Evolutionary conservation across 2,888 invertebrate genomes (phyloP).

Genomic region (Patella caerulea): DNA sequence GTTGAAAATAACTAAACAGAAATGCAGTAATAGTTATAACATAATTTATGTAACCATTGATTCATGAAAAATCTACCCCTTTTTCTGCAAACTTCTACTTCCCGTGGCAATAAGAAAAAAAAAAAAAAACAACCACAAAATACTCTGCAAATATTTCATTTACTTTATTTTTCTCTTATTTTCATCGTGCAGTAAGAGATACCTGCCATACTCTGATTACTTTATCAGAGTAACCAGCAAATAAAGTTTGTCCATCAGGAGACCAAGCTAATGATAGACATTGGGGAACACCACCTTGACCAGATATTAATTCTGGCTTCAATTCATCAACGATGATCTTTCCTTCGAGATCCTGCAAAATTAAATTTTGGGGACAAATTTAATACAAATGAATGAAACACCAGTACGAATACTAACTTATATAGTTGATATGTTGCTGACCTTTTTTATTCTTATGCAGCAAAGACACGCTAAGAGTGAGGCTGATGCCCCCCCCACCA

Average conservation of each 20-base stretch:
- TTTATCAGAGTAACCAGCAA: slow-evolving; percentile 98
- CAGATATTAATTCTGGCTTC: slow-evolving; percentile 90
- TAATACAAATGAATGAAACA: not conserved
- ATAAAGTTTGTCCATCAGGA: slow-evolving; percentile 98
- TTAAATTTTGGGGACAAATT: slow-evolving; percentile 13
- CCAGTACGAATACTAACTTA: not conserved
- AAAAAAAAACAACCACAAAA: no score
- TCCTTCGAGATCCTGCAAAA: slow-evolving; percentile 91
- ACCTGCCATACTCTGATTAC: slow-evolving; percentile 99
- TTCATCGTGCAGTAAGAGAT: slow-evolving; percentile 61
- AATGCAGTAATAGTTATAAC: no score
- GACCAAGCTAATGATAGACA: slow-evolving; percentile 99
- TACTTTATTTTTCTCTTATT: slow-evolving; percentile 22
- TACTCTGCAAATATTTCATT: slow-evolving; percentile 13
- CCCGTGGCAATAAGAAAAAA: no score
- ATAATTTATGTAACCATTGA: no score
- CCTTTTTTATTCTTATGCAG: not conserved
- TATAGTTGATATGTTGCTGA: not conserved
- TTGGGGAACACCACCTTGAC: slow-evolving; percentile 86
- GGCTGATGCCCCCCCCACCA: no score
- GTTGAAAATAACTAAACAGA: no score
- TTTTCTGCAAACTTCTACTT: no score
- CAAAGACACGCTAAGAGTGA: not conserved
- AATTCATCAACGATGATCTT: slow-evolving; percentile 99
- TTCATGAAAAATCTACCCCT: no score